phyloP scores from a whole-genome alignment of 2,113 vertebrate species.

The Bungarus multicinctus region DNA sequence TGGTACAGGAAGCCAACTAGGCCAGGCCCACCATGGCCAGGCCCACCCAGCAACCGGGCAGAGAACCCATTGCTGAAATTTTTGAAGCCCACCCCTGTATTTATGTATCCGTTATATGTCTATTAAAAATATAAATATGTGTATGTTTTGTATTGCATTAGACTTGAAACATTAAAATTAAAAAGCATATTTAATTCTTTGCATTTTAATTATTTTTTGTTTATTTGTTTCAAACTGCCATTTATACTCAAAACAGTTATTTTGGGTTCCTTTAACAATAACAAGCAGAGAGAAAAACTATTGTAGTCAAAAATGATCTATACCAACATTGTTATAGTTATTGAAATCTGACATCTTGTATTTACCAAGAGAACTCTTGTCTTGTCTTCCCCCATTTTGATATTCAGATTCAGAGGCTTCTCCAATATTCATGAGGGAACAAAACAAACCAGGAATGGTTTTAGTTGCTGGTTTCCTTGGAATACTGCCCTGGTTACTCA shows the following conservation, averaged over 20 bases:
- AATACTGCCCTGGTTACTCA: background rate
- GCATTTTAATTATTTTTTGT: background rate
- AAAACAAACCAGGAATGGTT: background rate
- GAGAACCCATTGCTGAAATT: too few species aligned
- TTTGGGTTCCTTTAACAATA: background rate
- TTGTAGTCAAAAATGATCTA: background rate
- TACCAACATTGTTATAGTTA: background rate
- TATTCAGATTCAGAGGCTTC: background rate
- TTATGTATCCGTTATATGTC: background rate
- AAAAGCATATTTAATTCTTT: background rate
- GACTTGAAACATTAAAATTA: background rate
- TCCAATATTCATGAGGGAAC: background rate
- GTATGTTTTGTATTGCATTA: background rate
- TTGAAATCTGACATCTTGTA: background rate
- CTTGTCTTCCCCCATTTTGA: background rate
- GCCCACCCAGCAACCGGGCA: too few species aligned
- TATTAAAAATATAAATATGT: background rate
- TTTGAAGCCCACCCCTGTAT: background rate
- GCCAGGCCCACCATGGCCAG: too few species aligned
- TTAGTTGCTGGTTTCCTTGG: background rate
- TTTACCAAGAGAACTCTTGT: background rate
- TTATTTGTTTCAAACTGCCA: background rate
- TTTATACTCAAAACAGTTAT: background rate
- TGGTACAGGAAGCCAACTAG: too few species aligned
- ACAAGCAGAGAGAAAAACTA: background rate